A percentile compares a stretch with the other conserved stretches of the same genome.
These are phyloP conservation scores for Callimorpha dominula DNA, from an alignment of 2,888 invertebrate species.

Conservation along the genomic window DNA sequence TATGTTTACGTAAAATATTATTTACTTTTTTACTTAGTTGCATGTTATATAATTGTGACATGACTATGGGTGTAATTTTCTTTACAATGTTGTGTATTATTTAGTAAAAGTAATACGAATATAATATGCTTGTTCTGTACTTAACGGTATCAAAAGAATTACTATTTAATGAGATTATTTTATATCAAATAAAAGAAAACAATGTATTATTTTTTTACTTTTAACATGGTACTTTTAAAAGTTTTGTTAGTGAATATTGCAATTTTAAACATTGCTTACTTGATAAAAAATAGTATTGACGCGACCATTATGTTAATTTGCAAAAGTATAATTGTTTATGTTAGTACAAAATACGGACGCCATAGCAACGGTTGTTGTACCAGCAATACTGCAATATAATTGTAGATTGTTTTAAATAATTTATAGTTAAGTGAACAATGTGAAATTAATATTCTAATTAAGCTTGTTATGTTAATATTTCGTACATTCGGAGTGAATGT, in stretches of 20 bases:
- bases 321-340: conserved; percentile 44
- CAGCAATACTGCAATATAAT: conserved; percentile 78
- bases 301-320: conserved; percentile 16
- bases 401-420: conserved; percentile 73
- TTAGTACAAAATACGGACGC: conserved; percentile 81
- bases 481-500: conserved; percentile 78
- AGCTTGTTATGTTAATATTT: conserved; percentile 71
- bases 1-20: conserved; percentile 45
- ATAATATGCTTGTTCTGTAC: conserved; percentile 57
- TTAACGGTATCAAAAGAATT: conserved; percentile 54
- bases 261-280: conserved; percentile 19
- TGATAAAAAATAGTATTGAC: conserved; percentile 19
- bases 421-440: conserved; percentile 66
- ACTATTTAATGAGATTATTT: conserved; percentile 51
- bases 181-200: conserved; percentile 18
- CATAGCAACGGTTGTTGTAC: conserved; percentile 73
- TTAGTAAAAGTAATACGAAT: conserved; percentile 38
- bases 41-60: conserved; percentile 51
- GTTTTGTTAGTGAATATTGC: conserved; percentile 17
- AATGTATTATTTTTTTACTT: conserved; percentile 29
- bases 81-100: conserved; percentile 50
- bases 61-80: conserved; percentile 57
- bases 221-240: not conserved
- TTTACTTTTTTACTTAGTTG: conserved; percentile 54
- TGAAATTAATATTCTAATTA: conserved; percentile 72